Evolutionary conservation across 2,888 invertebrate species (phyloP).

Genomic region (Drosophila subquinaria): DNA sequence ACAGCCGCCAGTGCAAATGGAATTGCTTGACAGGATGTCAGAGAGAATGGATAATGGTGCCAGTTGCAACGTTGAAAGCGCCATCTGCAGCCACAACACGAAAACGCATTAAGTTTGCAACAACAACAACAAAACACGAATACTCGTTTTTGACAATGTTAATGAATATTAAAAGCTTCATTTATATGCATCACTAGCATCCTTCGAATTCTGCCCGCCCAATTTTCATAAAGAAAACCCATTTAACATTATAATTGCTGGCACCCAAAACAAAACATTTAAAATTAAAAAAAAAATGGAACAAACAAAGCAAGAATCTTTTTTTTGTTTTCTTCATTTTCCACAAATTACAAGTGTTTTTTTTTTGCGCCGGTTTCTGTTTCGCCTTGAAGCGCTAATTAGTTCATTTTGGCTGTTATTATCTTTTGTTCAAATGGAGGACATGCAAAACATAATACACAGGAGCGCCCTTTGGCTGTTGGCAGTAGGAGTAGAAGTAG

Average conservation of each 20-base stretch:
- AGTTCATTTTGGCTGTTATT: constrained; percentile 64
- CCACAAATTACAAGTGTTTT: constrained; percentile 9
- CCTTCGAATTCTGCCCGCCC: neutral
- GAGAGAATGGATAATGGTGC: constrained; percentile 44
- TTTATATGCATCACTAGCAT: constrained; percentile 40
- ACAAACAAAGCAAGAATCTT: constrained; percentile 2
- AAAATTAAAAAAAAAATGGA: neutral
- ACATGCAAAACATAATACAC: constrained; percentile 57
- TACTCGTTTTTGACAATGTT: constrained; percentile 37
- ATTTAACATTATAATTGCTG: constrained; percentile 51
- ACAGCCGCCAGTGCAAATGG: constrained; percentile 68
- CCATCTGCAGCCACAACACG: constrained; percentile 20
- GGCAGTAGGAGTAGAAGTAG: constrained; percentile 4
- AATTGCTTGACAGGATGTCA: constrained; percentile 61
- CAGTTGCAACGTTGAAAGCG: neutral
- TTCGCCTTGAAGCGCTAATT: constrained; percentile 65
- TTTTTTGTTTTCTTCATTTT: constrained; percentile 24
- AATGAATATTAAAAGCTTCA: constrained; percentile 49
- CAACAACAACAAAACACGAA: constrained; percentile 18
- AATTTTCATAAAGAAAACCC: constrained; percentile 6
- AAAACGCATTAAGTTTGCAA: constrained; percentile 48
- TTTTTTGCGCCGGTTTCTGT: neutral
- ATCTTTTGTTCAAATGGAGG: constrained; percentile 58
- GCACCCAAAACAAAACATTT: neutral
- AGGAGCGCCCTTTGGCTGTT: constrained; percentile 44